Base-by-base conservation (phyloP, 2,888 invertebrate genomes). In the Hypomecis punctinalis region DNA sequence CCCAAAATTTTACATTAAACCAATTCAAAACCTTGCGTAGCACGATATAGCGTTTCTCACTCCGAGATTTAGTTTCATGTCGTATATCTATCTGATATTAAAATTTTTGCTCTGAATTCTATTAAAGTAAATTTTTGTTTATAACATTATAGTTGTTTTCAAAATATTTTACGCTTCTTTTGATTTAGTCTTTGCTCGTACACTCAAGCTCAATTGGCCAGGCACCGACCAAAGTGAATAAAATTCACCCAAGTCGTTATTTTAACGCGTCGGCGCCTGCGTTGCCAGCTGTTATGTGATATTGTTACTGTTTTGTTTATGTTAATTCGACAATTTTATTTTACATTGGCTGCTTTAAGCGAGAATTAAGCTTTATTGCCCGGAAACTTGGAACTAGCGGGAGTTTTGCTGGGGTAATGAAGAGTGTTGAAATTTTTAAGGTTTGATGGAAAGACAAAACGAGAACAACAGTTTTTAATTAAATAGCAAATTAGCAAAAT, bases 161-260 rank as follows among this genome's bases (percentile, higher is more conserved):
- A 9, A 40, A 8, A 40, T n/a, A 40, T 7, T 7, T 40, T 7
- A 4, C 40, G 7, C 40, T 40, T 8, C 40, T n/a, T n/a, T 45
- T 45, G 23, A 23, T 0, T 7, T 51, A 63, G 33, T 63, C 63
- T 63, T 63, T 63, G 58, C 0, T 39, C 5, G 37, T 79, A 77
- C 78, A 82, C 80, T 83, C 74, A 74, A 69, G 74, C 75, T 72
- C 77, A 80, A 81, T 80, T 81, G 81, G 76, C 74, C 72, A 69
- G 70, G 68, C 70, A 66, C 67, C 61, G 70, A 68, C 68, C 64
- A 70, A 71, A 72, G 60, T 51, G 74, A 63, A 67, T 69, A 68
- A 66, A 69, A 69, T 74, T 71, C 72, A 71, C 70, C 68, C 67
- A 64, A 69, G 66, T 73, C 67, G 67, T 51, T 63, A 59, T 70